Evolutionary conservation across 2,797 vertebrate species (phyloP).

Genomic region (Onychomys torridus): DNA sequence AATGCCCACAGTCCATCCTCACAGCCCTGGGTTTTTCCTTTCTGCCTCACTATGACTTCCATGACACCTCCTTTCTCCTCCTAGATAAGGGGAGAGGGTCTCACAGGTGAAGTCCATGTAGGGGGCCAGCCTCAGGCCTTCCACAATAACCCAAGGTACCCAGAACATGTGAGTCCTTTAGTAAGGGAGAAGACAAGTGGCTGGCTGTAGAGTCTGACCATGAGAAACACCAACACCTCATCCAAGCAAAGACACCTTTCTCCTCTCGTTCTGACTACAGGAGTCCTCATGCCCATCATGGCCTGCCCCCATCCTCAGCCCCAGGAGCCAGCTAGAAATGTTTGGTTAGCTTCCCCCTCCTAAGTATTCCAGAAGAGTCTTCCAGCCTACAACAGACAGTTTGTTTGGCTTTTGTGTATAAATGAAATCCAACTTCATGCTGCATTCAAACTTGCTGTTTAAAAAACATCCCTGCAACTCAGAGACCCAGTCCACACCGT

Average conservation of each 20-base stretch:
- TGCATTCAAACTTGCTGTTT: neutral
- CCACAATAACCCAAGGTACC: no score
- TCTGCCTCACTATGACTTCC: neutral
- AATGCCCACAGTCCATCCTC: neutral
- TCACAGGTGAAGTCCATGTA: neutral
- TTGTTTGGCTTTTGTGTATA: neutral
- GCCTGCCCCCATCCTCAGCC: neutral
- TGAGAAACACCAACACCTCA: neutral
- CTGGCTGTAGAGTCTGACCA: neutral
- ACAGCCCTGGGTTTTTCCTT: neutral
- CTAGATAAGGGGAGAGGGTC: neutral
- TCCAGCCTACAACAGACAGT: neutral
- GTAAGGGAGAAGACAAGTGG: rapidly evolving
- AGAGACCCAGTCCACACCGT: rapidly evolving
- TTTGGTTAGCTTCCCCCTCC: neutral
- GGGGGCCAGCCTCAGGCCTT: neutral
- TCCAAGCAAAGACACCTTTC: neutral
- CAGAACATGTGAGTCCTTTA: rapidly evolving
- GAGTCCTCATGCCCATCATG: neutral
- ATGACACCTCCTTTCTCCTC: neutral
- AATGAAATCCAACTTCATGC: neutral
- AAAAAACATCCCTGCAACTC: neutral
- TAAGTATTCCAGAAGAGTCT: neutral
- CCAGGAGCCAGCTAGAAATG: neutral
- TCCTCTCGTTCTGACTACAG: neutral